Conservation (phyloP, 2,113 vertebrate species). For the Morphnarchus princeps region DNA sequence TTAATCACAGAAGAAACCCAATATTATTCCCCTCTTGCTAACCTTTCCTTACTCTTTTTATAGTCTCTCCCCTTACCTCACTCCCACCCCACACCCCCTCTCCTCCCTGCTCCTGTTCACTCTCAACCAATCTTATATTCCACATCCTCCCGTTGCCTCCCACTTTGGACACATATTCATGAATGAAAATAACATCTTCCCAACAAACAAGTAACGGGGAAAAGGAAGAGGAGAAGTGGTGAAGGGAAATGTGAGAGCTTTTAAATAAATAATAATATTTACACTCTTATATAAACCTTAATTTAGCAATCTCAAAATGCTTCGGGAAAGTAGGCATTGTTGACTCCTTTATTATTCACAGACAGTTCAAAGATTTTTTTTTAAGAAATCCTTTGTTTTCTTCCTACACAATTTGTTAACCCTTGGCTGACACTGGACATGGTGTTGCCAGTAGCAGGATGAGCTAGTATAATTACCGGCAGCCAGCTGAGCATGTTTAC, state of each 20-base stretch:
- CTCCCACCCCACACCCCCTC: background rate
- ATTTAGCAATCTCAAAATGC: background rate
- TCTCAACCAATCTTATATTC: background rate
- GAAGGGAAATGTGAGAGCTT: slow-evolving; percentile 23
- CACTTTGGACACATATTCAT: background rate
- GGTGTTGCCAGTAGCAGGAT: background rate
- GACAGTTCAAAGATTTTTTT: background rate
- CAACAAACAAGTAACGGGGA: background rate
- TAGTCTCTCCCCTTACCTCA: background rate
- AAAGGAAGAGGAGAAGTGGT: background rate
- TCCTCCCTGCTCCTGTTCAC: background rate
- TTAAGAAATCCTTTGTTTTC: background rate
- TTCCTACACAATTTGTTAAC: background rate
- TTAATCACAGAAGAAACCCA: slow-evolving; percentile 34
- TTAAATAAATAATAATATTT: slow-evolving; percentile 57
- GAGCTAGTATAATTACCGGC: background rate
- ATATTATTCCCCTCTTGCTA: slow-evolving; percentile 12
- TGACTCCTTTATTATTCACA: background rate
- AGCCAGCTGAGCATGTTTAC: background rate
- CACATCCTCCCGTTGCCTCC: background rate
- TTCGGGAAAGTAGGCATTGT: background rate
- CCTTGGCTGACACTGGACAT: background rate
- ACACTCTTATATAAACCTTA: slow-evolving; percentile 8
- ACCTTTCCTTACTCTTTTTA: slow-evolving; percentile 7
- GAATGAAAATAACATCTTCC: background rate